Evolutionary conservation across 2,797 vertebrate species (phyloP).

Genomic region (Hemitrygon akajei): DNA sequence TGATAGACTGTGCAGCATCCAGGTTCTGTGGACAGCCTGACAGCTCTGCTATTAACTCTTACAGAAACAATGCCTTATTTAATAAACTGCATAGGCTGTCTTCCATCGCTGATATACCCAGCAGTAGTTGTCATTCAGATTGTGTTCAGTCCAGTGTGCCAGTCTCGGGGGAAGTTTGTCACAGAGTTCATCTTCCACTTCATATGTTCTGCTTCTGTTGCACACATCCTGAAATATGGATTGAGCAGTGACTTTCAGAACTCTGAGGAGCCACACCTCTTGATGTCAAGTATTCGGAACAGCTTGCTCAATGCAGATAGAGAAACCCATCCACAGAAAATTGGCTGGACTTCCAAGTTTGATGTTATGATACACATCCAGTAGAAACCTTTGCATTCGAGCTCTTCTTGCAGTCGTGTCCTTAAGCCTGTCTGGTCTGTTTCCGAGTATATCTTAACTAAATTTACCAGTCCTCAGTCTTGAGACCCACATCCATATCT

Average conservation of each 20-base stretch:
- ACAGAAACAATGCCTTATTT: conserved; percentile 22
- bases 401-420: background rate
- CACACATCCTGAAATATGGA: background rate
- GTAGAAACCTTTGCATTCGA: background rate
- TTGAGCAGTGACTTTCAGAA: background rate
- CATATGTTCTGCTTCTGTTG: background rate
- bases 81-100: background rate
- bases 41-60: conserved; percentile 36
- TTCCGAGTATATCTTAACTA: background rate
- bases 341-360: background rate
- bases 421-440: background rate
- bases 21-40: conserved; percentile 41
- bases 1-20: conserved; percentile 46
- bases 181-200: background rate
- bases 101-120: background rate
- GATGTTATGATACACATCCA: background rate
- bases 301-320: background rate
- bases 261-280: no score
- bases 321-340: background rate
- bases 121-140: conserved; percentile 3
- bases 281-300: background rate
- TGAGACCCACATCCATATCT: background rate
- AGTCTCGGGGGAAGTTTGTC: background rate
- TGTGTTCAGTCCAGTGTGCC: background rate
- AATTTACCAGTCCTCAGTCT: background rate